Percentiles rank a stretch among this genome's conserved stretches.
phyloP scores from a whole-genome alignment of 1,140 invertebrate species.

The Diorhabda sublineata region DNA sequence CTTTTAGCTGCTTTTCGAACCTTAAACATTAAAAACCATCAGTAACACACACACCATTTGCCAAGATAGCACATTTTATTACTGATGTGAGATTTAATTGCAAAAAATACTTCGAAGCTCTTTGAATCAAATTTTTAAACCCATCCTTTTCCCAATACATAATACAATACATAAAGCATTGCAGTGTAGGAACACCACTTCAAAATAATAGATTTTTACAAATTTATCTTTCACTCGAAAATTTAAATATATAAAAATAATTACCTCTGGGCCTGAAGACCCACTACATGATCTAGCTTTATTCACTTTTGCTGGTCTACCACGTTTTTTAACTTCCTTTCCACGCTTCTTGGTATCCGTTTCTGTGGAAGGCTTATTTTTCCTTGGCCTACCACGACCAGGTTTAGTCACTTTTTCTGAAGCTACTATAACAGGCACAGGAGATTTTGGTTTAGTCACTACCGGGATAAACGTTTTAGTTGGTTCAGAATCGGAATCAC shows the following conservation, averaged over 20 bases:
- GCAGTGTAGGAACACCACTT: too few relatives aligned
- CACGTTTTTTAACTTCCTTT: conserved; percentile 36
- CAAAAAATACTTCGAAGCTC: too few relatives aligned
- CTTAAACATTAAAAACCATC: not conserved
- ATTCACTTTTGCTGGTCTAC: conserved; percentile 39
- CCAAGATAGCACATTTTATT: too few relatives aligned
- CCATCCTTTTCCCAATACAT: too few relatives aligned
- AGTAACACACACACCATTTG: too few relatives aligned
- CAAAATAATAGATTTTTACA: too few relatives aligned
- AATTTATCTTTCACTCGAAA: too few relatives aligned
- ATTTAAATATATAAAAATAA: not conserved
- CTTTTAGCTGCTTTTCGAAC: conserved; percentile 24
- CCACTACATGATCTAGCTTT: conserved; percentile 21
- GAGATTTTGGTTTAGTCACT: conserved; percentile 7
- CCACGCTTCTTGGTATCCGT: not conserved
- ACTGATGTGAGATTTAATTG: too few relatives aligned
- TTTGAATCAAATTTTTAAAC: too few relatives aligned
- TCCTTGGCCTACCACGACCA: conserved; percentile 44
- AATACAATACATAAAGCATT: too few relatives aligned
- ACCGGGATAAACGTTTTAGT: not conserved
- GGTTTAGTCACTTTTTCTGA: conserved; percentile 24
- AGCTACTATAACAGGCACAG: conserved; percentile 4
- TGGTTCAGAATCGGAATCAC: conserved; percentile 37
- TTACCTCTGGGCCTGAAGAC: conserved; percentile 24
- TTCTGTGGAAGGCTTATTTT: conserved; percentile 40